These are phyloP conservation scores for Nezara viridula DNA, from an alignment of 2,888 invertebrate species.

Conservation along the genomic window DNA sequence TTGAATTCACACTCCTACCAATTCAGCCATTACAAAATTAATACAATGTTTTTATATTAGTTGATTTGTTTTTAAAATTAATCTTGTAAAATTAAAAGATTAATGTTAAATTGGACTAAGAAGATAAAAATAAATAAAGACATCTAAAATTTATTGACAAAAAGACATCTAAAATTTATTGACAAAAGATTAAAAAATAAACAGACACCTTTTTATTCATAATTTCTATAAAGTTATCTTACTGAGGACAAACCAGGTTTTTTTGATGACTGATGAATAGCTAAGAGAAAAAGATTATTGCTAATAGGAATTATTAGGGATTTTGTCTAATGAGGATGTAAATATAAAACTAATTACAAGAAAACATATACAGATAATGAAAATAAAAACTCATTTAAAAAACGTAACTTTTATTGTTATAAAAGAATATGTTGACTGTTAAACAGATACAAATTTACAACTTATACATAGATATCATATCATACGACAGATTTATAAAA, in stretches of 20 bases:
- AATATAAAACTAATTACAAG: neutral
- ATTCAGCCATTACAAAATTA: too few species aligned
- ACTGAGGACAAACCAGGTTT: neutral
- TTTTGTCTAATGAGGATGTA: neutral
- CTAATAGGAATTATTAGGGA: neutral
- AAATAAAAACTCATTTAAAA: neutral
- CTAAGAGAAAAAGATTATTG: neutral
- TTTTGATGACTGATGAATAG: neutral
- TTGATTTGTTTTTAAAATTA: neutral
- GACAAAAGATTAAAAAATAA: too few species aligned
- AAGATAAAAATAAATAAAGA: neutral
- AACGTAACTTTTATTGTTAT: slow-evolving; percentile 20
- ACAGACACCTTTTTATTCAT: too few species aligned
- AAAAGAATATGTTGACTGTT: slow-evolving; percentile 17
- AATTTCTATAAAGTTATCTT: neutral
- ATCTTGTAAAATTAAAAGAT: neutral
- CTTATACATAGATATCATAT: neutral
- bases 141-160: too few species aligned
- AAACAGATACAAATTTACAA: slow-evolving; percentile 23
- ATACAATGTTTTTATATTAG: too few species aligned
- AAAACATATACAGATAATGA: neutral
- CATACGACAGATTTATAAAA: slow-evolving; percentile 1
- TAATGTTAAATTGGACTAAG: neutral
- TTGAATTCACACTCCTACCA: too few species aligned
- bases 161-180: too few species aligned